phyloP scores from a whole-genome alignment of 2,888 invertebrate genomes.

The Catocala nupta region DNA sequence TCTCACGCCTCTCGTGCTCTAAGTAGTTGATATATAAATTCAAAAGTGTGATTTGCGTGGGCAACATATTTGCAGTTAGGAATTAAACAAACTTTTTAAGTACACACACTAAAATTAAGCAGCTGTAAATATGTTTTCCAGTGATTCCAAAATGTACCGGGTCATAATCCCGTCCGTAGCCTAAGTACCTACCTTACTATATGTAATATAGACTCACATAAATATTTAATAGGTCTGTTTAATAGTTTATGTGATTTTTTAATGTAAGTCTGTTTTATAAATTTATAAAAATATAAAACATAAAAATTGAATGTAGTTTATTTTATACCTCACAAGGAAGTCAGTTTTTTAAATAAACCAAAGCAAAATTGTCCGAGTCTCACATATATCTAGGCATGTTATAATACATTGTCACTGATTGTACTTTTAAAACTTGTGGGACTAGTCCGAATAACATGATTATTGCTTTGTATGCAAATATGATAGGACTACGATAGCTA shows the following conservation, averaged over 20 bases:
- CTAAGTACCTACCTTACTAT: conserved; percentile 84
- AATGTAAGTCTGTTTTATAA: conserved; percentile 87
- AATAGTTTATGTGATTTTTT: conserved; percentile 86
- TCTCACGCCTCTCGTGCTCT: conserved; percentile 80
- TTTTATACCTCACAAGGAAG: conserved; percentile 15
- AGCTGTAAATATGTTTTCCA: conserved; percentile 77
- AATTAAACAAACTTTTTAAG: conserved; percentile 28
- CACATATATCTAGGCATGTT: no score
- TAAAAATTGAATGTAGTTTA: conserved; percentile 55
- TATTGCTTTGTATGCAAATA: no score
- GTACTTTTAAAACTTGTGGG: no score
- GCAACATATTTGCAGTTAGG: conserved; percentile 72
- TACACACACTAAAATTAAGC: conserved; percentile 30
- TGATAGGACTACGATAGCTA: no score
- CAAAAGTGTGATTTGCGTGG: conserved; percentile 72
- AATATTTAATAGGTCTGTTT: conserved; percentile 87
- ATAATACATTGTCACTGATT: no score
- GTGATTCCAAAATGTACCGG: conserved; percentile 84
- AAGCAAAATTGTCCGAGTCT: no score
- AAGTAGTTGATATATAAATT: conserved; percentile 78
- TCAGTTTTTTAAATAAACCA: no score
- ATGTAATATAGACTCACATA: conserved; percentile 88
- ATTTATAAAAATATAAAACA: conserved; percentile 78
- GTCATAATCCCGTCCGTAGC: conserved; percentile 86
- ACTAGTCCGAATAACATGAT: no score